Conservation (phyloP, 2,797 vertebrate species). For the Antennarius maculatus region DNA sequence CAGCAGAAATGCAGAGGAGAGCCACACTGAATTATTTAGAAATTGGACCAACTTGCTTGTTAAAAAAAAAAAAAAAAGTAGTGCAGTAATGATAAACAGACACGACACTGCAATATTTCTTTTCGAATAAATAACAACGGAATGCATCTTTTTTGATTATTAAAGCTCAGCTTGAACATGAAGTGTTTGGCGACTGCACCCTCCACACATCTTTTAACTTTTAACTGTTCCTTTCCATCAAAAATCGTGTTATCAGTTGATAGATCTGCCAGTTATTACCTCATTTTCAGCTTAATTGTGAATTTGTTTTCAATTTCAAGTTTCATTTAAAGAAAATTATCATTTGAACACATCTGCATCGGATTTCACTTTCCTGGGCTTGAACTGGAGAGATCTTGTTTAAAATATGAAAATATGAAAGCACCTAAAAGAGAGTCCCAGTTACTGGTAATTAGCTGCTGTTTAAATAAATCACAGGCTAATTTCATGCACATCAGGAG, state of each 20-base stretch:
- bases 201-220: not conserved
- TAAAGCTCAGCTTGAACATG: constrained; percentile 17
- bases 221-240: not conserved
- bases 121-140: not conserved
- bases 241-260: not conserved
- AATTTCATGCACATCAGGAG: constrained; percentile 68
- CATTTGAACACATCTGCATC: constrained; percentile 26
- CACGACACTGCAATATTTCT: not conserved
- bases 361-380: constrained; percentile 18
- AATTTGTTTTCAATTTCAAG: constrained; percentile 16
- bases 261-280: constrained; percentile 1
- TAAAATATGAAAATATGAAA: constrained; percentile 12
- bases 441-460: constrained; percentile 61
- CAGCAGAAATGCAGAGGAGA: constrained; percentile 38
- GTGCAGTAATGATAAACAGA: constrained; percentile 2
- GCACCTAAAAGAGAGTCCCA: constrained; percentile 50
- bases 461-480: constrained; percentile 55
- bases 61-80: constrained; percentile 17
- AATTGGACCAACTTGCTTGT: constrained; percentile 38
- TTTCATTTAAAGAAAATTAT: constrained; percentile 21
- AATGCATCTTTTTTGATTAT: constrained; percentile 9
- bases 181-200: constrained; percentile 4
- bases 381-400: constrained; percentile 39
- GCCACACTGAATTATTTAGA: constrained; percentile 29
- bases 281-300: constrained; percentile 12